phyloP scores from a whole-genome alignment of 2,888 invertebrate species.

The Drosophila austrosaltans region DNA sequence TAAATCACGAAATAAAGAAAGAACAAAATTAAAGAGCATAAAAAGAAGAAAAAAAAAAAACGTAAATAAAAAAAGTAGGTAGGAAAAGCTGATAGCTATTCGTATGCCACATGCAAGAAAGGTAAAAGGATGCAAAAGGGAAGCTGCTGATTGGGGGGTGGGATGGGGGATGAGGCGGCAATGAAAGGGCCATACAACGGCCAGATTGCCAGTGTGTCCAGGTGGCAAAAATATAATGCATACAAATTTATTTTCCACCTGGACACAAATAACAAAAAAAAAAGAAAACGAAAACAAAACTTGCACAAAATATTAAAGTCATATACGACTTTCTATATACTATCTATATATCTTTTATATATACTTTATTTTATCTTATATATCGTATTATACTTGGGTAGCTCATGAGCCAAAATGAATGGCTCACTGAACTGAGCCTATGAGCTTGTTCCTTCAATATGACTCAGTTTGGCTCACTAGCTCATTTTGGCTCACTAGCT shows the following conservation, averaged over 20 bases:
- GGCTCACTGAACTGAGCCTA: no score
- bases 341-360: background rate
- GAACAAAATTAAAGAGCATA: constrained; percentile 1
- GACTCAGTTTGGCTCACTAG: no score
- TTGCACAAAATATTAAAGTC: no score
- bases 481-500: no score
- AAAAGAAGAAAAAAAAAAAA: background rate
- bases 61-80: background rate
- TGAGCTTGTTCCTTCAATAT: no score
- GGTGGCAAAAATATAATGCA: constrained; percentile 7
- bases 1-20: background rate
- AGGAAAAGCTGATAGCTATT: constrained; percentile 1
- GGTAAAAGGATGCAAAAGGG: background rate
- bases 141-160: background rate
- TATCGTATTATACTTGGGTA: no score
- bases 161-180: background rate
- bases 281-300: no score
- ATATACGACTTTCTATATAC: background rate
- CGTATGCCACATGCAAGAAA: background rate
- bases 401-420: no score
- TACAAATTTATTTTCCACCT: background rate
- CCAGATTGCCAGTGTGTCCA: background rate
- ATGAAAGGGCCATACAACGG: no score
- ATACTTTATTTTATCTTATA: no score
- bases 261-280: background rate